Evolutionary conservation across 2,888 invertebrate genomes (phyloP), one percentile per base, ranked within the genome.

Genomic region (Lobophora halterata): DNA sequence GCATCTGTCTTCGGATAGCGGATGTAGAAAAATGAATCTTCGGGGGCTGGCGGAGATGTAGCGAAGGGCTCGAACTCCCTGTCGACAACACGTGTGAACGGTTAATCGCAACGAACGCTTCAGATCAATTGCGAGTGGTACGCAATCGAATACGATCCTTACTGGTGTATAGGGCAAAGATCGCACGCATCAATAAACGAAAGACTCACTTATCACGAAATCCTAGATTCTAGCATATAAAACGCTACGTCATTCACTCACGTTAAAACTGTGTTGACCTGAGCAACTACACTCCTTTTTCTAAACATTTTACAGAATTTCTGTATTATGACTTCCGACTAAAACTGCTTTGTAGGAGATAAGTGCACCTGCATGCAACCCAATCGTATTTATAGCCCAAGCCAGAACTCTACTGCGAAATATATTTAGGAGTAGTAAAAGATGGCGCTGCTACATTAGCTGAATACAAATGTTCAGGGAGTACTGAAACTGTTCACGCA

Each of bases 11-110:
- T 88, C 6, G 90, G 91, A 66, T 93, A 93, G 30, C 91, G 89
- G 54, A 92, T 90, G 67, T 90, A 90, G 71, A 92, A 91, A 69
- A 93, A 93, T 31, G 90, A 91, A 61, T 94, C 93, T 71, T 93
- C 93, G 21, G 92, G 90, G 12, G 92, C 90, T 1, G 94, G 93
- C 9, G 94, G 94, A 8, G 94, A 93, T 52, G 68, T 66, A 14
- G 86, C 73, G 47, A 88, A 88, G 16, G 81, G 79, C 48, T 88
- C 87, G 49, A 81, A 88, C 28, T 86, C 88, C 58, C 88, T 88
- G 79, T 19, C 52, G 56, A 48, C 27, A 44, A 38, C 17, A 17
- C 12, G 21, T 10, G 18, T 18, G 14, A 8, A 34, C 17, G 6
- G 18, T 38, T 27, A 41, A 24, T 19, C 8, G 19, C 20, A 41